Percentiles rank a stretch among this genome's conserved stretches.
These are phyloP conservation scores for Coenonympha glycerion DNA, from an alignment of 2,888 invertebrate species.

Conservation along the genomic window DNA sequence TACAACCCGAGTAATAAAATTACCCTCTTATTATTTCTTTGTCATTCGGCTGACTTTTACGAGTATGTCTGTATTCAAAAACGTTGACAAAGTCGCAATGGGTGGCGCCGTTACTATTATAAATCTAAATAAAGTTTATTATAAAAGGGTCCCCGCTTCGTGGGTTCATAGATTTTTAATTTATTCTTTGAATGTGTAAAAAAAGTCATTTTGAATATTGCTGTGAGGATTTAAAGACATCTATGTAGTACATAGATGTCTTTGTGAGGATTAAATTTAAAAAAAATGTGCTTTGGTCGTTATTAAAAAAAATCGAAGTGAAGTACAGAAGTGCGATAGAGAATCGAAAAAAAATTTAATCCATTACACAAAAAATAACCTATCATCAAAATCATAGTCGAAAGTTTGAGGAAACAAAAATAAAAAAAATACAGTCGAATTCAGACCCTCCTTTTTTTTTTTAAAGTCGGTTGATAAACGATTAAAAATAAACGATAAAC, in stretches of 20 bases:
- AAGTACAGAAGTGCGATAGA: no score
- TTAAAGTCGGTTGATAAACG: no score
- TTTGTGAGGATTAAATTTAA: no score
- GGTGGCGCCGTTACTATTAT: conserved; percentile 29
- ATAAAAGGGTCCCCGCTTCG: conserved; percentile 7
- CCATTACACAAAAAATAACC: no score
- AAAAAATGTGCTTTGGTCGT: not conserved
- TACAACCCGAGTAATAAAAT: conserved; percentile 28
- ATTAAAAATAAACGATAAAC: no score
- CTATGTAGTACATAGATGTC: no score
- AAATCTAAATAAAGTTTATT: conserved; percentile 26
- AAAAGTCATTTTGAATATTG: not conserved
- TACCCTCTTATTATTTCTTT: conserved; percentile 30
- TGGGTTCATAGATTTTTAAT: not conserved
- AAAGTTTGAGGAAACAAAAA: no score
- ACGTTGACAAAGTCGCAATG: conserved; percentile 31
- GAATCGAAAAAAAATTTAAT: no score
- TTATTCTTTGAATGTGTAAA: not conserved
- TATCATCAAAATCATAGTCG: no score
- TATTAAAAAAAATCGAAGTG: no score
- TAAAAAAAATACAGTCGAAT: no score
- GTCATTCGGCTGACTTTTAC: conserved; percentile 29
- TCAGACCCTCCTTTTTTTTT: no score
- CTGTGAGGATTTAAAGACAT: not conserved
- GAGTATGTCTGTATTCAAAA: conserved; percentile 27